Percentiles rank a stretch among this genome's conserved stretches.
Conservation (phyloP, 2,113 vertebrate genomes). For the Proteles cristata region DNA sequence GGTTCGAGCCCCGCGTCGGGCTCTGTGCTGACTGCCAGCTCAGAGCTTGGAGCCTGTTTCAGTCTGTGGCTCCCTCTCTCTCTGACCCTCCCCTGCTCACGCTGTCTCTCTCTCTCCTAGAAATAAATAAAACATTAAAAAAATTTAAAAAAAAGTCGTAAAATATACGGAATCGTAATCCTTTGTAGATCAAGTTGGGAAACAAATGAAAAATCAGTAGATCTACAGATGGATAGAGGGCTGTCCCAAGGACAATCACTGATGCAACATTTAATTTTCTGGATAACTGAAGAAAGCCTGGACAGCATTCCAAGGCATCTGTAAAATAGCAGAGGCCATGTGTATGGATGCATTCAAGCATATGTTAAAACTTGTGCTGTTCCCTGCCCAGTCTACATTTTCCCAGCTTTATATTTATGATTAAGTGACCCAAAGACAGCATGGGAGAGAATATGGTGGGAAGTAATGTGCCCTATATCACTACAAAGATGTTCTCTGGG, state of each 20-base stretch:
- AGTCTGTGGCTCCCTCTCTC: no score
- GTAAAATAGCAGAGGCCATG: background rate
- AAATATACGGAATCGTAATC: background rate
- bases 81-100: no score
- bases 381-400: background rate
- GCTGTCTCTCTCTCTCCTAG: no score
- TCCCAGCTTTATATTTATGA: background rate
- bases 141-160: slow-evolving; percentile 4
- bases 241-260: background rate
- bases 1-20: no score
- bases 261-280: background rate
- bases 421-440: background rate
- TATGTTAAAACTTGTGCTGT: background rate
- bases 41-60: no score
- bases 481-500: background rate
- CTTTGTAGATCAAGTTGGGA: background rate
- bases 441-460: background rate
- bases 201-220: background rate
- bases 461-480: background rate
- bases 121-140: no score
- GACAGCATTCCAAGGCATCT: background rate
- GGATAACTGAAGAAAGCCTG: background rate
- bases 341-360: background rate
- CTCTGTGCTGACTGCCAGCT: no score
- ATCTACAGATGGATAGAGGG: background rate